Evolutionary conservation across 2,888 invertebrate genomes (phyloP), one percentile per base, ranked within the genome.

Genomic region (Oscheius sp.): DNA sequence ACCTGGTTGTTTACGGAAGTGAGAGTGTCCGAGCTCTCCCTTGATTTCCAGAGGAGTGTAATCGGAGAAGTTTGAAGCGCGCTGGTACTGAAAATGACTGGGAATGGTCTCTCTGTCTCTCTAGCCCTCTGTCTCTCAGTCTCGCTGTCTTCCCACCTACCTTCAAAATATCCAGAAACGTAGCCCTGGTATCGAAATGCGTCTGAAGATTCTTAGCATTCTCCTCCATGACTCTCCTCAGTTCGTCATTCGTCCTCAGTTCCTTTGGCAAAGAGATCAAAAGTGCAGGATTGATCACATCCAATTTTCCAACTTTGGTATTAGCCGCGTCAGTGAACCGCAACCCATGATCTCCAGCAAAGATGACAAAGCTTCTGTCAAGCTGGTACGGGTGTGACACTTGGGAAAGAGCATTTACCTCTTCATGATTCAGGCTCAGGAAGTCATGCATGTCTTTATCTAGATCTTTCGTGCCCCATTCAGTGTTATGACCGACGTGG

Each of bases 101-200:
- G 21, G 21, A 21, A 21, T 21, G 21, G 0, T 55, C 21, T 55
- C 21, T 55, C 5, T 21, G n/a, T 21, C 37, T 57, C 21, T 68
- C 59, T 68, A n/a, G 21, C 21, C 0, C 21, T 21, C 21, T 21
- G n/a, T 55, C 21, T 55, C 55, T n/a, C n/a, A n/a, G 13, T 55
- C 21, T 55, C 55, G 1, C 5, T 21, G n/a, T 21, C 37, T 57
- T 9, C 53, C 59, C 55, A 68, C 76, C 70, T 2, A 62, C 62
- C 68, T 68, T 65, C 21, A 65, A 48, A 48, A 65, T 65, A 29
- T 65, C 65, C 2, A 65, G 65, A 32, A 65, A 1, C 4, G 65
- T 65, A 11, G 65, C 48, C 9, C 65, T 48, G 9, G 65, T 68
- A 35, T 68, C 68, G 35, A 68, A 68, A 21, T 68, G 68, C 0